Base-by-base conservation (phyloP, 1,140 invertebrate genomes). In the Philotrypesis tridentata region DNA sequence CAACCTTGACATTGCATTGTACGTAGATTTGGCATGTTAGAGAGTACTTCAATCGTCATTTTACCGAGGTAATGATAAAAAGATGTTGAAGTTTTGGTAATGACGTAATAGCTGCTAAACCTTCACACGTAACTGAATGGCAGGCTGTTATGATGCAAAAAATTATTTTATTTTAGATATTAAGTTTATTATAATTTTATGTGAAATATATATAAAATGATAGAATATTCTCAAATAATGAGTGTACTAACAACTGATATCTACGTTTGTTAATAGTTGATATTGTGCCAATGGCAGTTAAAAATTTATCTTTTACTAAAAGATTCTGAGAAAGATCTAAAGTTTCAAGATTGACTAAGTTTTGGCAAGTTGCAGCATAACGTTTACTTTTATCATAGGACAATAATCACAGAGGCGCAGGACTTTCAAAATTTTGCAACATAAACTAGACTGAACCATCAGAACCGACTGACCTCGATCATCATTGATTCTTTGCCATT, bases 401-500 rank as follows among this genome's bases (percentile, higher is more conserved):
- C 76, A 82, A 55, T 75, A 60, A 33, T 79, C 82, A 75, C 37
- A 43, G 0, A 89, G 37, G 25, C 83, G 33, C 29, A 90, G 74
- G 7, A 40, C 76, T 80, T 79, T 86, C 1, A 89, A 40, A 76
- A n/a, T 84, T 75, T 65, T 80, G 37, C 80, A 84, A 37, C 82
- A 75, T 40, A 76, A 71, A 3, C 84, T 70, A 23, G n/a, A n/a
- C n/a, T n/a, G n/a, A n/a, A n/a, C n/a, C n/a, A n/a, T n/a, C n/a
- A n/a, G n/a, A n/a, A n/a, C 84, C 12, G 70, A 74, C 76, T 88
- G 86, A 14, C 11, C 6, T 31, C 88, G 87, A 65, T 82, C 87
- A 29, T 75, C 83, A n/a, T n/a, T n/a, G 2, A 85, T 85, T 27
- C 89, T 87, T 43, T 86, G 85, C 83, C 89, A 90, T n/a, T 93